Percentiles rank a stretch among this genome's conserved stretches.
phyloP scores from a whole-genome alignment of 2,888 invertebrate genomes.

The Ceratothoa steindachneri region DNA sequence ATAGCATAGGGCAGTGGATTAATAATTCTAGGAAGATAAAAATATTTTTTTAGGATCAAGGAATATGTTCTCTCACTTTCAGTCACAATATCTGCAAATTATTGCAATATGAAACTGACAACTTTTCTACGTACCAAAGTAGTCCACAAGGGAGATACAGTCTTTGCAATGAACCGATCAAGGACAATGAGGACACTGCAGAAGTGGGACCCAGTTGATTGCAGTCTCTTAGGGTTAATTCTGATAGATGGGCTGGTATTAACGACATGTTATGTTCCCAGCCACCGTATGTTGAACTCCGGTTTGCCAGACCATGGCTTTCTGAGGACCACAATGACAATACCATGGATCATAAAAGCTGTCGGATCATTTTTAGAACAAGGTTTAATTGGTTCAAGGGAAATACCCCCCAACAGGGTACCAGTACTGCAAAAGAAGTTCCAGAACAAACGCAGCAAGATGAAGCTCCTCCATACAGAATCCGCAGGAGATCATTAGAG shows the following conservation, averaged over 20 bases:
- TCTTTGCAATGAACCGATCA: neutral
- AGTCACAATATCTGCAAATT: too few relatives aligned
- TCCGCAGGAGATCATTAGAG: too few relatives aligned
- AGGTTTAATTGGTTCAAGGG: neutral
- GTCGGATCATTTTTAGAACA: neutral
- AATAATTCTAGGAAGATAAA: too few relatives aligned
- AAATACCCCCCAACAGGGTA: too few relatives aligned
- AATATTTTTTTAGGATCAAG: too few relatives aligned
- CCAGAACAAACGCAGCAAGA: too few relatives aligned
- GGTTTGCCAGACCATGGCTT: neutral
- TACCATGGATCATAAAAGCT: neutral
- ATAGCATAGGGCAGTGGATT: too few relatives aligned
- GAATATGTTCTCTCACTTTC: too few relatives aligned
- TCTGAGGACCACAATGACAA: neutral
- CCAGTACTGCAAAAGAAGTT: too few relatives aligned
- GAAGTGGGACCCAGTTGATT: neutral
- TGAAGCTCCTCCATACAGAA: too few relatives aligned
- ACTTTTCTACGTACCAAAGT: neutral
- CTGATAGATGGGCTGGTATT: neutral
- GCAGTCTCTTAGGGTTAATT: neutral
- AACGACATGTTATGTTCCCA: neutral
- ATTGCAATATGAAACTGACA: too few relatives aligned
- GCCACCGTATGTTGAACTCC: neutral
- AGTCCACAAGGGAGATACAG: neutral
- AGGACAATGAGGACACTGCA: neutral